Conservation (phyloP, 1,140 invertebrate genomes). For the Epicauta chinensis region DNA sequence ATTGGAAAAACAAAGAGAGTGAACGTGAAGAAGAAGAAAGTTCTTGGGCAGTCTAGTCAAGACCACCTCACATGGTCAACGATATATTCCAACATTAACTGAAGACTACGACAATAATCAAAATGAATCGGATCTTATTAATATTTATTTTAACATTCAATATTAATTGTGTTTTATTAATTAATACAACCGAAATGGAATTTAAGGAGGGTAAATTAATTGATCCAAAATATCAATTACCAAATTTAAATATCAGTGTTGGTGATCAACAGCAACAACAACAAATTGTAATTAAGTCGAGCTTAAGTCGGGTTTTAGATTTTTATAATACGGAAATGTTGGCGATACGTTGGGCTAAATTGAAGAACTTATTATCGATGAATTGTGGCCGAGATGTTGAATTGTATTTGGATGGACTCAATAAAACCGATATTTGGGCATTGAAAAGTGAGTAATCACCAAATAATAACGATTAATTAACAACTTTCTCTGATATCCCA, state of each 20-base stretch:
- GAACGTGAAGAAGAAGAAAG: too few species aligned
- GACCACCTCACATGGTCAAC: too few species aligned
- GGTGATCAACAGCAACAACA: constrained; percentile 17
- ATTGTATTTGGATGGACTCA: constrained; percentile 56
- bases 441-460: constrained; percentile 58
- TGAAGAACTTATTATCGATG: constrained; percentile 32
- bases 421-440: constrained; percentile 59
- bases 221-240: constrained; percentile 25
- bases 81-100: too few species aligned
- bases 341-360: constrained; percentile 41
- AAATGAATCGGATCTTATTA: too few species aligned
- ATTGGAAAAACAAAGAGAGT: too few species aligned
- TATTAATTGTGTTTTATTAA: not conserved
- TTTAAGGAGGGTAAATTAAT: constrained; percentile 22
- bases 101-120: too few species aligned
- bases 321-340: constrained; percentile 45
- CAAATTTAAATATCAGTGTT: constrained; percentile 22
- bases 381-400: constrained; percentile 55
- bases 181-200: constrained; percentile 17
- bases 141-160: not conserved
- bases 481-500: not conserved
- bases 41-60: too few species aligned
- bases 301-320: constrained; percentile 43
- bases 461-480: not conserved
- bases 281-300: constrained; percentile 26